Percentiles rank a stretch among this genome's conserved stretches.
Evolutionary conservation across 92 coral and sea anemone genomes (phyloP).

Genomic region (Palythoa grandiflora): DNA sequence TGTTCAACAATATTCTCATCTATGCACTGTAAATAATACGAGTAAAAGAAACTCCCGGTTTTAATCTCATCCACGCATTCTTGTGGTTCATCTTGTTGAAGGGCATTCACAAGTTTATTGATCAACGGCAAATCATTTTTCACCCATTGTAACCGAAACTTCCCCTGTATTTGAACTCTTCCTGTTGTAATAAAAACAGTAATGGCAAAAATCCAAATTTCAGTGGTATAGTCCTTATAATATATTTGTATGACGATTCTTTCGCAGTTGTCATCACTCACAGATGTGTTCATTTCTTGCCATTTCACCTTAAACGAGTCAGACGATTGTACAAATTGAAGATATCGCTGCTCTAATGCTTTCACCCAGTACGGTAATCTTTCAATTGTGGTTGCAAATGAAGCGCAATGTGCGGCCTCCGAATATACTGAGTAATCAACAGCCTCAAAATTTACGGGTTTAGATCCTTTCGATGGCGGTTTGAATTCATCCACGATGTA

Average conservation of each 20-base stretch:
- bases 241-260: neutral
- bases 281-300: neutral
- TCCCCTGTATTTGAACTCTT: neutral
- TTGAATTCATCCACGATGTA: no score
- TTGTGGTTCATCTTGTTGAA: neutral
- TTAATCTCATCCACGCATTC: neutral
- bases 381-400: no score
- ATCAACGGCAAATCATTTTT: neutral
- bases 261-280: neutral
- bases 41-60: slow-evolving; percentile 7
- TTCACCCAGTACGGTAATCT: no score
- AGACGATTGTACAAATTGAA: no score
- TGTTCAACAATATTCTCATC: neutral
- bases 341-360: no score
- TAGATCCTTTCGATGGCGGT: no score
- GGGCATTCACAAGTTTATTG: slow-evolving; percentile 1
- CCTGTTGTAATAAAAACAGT: slow-evolving; percentile 9
- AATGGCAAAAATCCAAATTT: neutral
- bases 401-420: no score
- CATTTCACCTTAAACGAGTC: neutral
- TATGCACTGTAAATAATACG: neutral
- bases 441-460: no score
- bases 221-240: neutral
- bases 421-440: no score
- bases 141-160: neutral